A percentile compares a stretch with the other conserved stretches of the same genome.
These are phyloP conservation scores for Drosophila kurseongensis DNA, from an alignment of 1,140 invertebrate genomes.

Conservation along the genomic window DNA sequence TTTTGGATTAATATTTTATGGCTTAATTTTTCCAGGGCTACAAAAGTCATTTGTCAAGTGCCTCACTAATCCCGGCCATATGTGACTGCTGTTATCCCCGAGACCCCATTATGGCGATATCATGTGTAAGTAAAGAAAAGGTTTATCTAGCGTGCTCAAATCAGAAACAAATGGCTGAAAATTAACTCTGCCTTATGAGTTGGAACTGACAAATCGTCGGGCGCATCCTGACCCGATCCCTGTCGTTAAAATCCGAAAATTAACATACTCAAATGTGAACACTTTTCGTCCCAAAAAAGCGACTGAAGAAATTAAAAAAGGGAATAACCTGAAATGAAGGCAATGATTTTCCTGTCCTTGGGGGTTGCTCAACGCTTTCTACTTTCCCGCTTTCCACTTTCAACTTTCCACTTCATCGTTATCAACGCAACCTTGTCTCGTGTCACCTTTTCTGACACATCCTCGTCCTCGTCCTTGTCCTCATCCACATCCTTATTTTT, in stretches of 20 bases:
- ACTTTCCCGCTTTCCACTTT: not conserved
- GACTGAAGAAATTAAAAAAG: conserved; percentile 68
- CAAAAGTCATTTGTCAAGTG: conserved; percentile 34
- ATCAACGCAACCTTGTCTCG: conserved; percentile 32
- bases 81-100: conserved; percentile 20
- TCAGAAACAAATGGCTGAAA: conserved; percentile 77
- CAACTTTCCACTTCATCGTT: conserved; percentile 25
- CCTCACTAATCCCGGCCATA: conserved; percentile 32
- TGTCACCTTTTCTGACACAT: conserved; percentile 55
- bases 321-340: conserved; percentile 63
- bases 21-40: not conserved
- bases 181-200: conserved; percentile 84
- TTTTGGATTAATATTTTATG: not conserved
- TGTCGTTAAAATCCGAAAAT: conserved; percentile 61
- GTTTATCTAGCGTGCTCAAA: conserved; percentile 79
- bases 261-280: conserved; percentile 75
- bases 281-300: conserved; percentile 24
- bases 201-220: conserved; percentile 81
- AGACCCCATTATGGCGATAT: conserved; percentile 13
- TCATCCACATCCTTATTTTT: not conserved
- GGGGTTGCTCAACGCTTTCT: conserved; percentile 22
- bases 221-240: conserved; percentile 9
- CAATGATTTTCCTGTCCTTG: conserved; percentile 14
- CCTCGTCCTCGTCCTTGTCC: conserved; percentile 4
- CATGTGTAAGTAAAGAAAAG: conserved; percentile 23